Base-by-base conservation (phyloP, 2,888 invertebrate species). In the Argynnis bischoffii region DNA sequence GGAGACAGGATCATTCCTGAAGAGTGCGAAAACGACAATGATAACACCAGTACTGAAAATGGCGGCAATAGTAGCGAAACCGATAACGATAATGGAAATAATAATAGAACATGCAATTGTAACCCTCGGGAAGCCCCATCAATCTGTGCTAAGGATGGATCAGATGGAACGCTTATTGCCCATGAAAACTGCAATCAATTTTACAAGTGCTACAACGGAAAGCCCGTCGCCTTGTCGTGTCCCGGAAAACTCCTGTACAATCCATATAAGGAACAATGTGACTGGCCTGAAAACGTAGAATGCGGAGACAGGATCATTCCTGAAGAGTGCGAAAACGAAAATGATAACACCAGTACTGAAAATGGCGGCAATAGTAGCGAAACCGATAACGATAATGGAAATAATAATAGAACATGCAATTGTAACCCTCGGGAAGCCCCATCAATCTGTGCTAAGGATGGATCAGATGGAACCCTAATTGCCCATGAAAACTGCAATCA, bases 401-500 rank as follows among this genome's bases (percentile, higher is more conserved):
- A 35, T 35, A 35, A 35, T 35, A 35, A 35, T 8, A 35, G 64
- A 6, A 56, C 67, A 18, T 75, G 78, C 51, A 76, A 75, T 35
- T 72, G 75, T 46, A 71, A 77, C 16, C 78, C 78, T 6, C 73
- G 65, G 2, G 76, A 81, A 69, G 82, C 82, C 26, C 71, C 77
- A 0, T 51, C 70, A 0, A 79, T 84, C 11, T 86, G 85, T 56
- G 70, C 74, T 11, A 67, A 72, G 6, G 66, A 73, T 6, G 76
- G 72, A 13, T 81, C 83, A 6, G 78, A 84, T 3, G 81, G 81
- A 1, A 60, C 73, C 1, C 66, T 83, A 0, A 70, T 83, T 1
- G 78, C 81, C 16, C 81, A 85, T 60, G 77, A 81, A 73, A 73
- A 74, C 48, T 85, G 85, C 68, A 78, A 80, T 50, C 67, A 78